Evolutionary conservation across 2,797 vertebrate genomes (phyloP).

Genomic region (Geotrypetes seraphini): DNA sequence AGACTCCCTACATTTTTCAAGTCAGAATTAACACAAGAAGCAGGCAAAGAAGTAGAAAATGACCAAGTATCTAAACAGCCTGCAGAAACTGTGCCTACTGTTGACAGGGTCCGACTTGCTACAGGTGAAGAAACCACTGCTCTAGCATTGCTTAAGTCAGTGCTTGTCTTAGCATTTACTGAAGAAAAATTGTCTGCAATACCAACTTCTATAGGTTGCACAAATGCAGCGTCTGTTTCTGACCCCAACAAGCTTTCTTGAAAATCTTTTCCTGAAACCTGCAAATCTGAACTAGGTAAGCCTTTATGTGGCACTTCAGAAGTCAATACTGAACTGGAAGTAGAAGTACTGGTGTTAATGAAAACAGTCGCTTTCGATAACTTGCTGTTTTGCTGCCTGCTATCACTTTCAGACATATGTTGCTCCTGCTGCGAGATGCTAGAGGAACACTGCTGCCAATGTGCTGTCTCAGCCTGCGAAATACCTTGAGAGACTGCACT

Average conservation of each 20-base stretch:
- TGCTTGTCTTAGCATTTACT: slow-evolving; percentile 38
- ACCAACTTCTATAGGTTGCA: slow-evolving; percentile 35
- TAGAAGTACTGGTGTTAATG: slow-evolving; percentile 14
- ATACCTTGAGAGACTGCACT: slow-evolving; percentile 17
- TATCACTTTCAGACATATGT: slow-evolving; percentile 34
- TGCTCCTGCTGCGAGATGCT: slow-evolving; percentile 11
- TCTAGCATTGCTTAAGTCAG: slow-evolving; percentile 38
- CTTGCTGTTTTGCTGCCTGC: slow-evolving; percentile 23
- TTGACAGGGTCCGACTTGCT: slow-evolving; percentile 29
- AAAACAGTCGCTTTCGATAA: slow-evolving; percentile 18
- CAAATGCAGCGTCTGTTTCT: slow-evolving; percentile 5
- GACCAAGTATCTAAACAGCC: slow-evolving; percentile 50
- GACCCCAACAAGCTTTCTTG: slow-evolving; percentile 27
- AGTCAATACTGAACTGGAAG: slow-evolving; percentile 13
- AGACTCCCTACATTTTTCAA: slow-evolving; percentile 62
- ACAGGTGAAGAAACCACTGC: slow-evolving; percentile 20
- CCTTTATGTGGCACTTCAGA: slow-evolving; percentile 17
- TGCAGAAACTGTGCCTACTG: slow-evolving; percentile 29
- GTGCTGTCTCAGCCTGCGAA: slow-evolving; percentile 9
- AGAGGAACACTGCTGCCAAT: slow-evolving; percentile 17
- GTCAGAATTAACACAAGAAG: slow-evolving; percentile 45
- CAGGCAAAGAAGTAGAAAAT: slow-evolving; percentile 42
- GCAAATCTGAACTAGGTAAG: slow-evolving; percentile 14
- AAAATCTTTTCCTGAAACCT: slow-evolving; percentile 17
- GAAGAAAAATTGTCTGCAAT: slow-evolving; percentile 39